Evolutionary conservation across 37 sponge, comb jelly and placozoan genomes (phyloP), one percentile per base, ranked within the genome.

Genomic region (Spongia lamella): DNA sequence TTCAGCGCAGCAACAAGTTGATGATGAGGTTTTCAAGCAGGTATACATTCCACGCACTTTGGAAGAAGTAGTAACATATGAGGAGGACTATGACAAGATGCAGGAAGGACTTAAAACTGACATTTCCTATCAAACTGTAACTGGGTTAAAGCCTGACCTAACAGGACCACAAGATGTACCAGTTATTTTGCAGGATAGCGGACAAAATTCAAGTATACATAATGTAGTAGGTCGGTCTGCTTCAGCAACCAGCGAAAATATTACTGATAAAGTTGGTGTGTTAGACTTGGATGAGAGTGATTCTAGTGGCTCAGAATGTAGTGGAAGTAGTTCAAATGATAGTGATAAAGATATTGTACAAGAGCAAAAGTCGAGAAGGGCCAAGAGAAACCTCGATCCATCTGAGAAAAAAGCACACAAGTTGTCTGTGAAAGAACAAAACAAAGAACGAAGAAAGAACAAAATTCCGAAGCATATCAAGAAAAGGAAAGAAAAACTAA

Each of bases 391-490:
- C 22, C 52, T 29, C 30, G 52, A 69, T 49, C 52, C 43, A n/a
- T 50, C 50, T 25, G 53, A 69, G 53, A 81, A 86, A 71, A 85
- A 36, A 26, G 68, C 75, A 21, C 90, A 90, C 65, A 96, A 96
- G 79, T 78, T 89, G 60, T 62, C 85, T 11, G 88, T 93, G 36
- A 96, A 93, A 43, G 91, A 96, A 58, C 91, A 86, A 47, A 83
- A 93, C 38, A 55, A 94, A 76, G 91, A 90, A 64, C 90, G 77
- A 47, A 69, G 94, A 19, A 90, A 93, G 52, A 76, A 74, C 72
- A 96, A 93, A 75, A 72, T 87, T 1, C 91, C 97, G 15, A 93
- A 96, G 51, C 84, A 86, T 61, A 56, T 93, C 68, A 96, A 93
- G 71, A 86, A 87, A 50, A 83, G 87, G 37, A 89, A 89, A 60